A percentile compares a stretch with the other conserved stretches of the same genome.
Conservation (phyloP, 1,140 invertebrate genomes). For the Cephus cinctus region DNA sequence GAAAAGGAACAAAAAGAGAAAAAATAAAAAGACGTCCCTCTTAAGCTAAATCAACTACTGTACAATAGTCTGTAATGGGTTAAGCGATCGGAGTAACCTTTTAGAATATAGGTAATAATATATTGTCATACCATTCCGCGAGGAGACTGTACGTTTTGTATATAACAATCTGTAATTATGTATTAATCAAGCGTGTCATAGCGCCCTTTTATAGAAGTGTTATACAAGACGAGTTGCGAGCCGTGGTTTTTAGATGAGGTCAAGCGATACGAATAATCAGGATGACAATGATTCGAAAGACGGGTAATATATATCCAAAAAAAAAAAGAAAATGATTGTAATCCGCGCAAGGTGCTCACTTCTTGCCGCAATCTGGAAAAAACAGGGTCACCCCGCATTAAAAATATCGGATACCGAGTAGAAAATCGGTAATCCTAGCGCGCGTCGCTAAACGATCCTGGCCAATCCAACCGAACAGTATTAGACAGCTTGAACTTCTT, state of each 20-base stretch:
- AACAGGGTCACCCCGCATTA: slow-evolving; percentile 16
- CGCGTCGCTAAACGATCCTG: slow-evolving; percentile 1
- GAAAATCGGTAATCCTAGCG: slow-evolving; percentile 5
- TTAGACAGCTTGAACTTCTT: slow-evolving; percentile 25
- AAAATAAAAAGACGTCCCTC: no score
- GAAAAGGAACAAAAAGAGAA: no score
- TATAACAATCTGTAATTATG: slow-evolving; percentile 40
- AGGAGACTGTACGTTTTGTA: slow-evolving; percentile 49
- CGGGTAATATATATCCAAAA: slow-evolving; percentile 1
- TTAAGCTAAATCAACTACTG: no score
- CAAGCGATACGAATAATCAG: not conserved
- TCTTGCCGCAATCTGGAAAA: slow-evolving; percentile 16
- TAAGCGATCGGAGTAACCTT: no score
- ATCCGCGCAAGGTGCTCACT: slow-evolving; percentile 27
- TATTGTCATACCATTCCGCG: slow-evolving; percentile 45
- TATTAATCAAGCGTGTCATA: slow-evolving; percentile 23
- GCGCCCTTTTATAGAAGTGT: slow-evolving; percentile 31
- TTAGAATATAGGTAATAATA: slow-evolving; percentile 8
- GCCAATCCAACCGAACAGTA: slow-evolving; percentile 26
- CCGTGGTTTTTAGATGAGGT: not conserved
- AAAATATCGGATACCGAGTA: not conserved
- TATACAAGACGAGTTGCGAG: slow-evolving; percentile 12
- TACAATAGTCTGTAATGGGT: no score
- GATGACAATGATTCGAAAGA: slow-evolving; percentile 4
- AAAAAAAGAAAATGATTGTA: slow-evolving; percentile 18